Conservation (phyloP, 1,140 invertebrate species). For the Phenacoccus solenopsis region DNA sequence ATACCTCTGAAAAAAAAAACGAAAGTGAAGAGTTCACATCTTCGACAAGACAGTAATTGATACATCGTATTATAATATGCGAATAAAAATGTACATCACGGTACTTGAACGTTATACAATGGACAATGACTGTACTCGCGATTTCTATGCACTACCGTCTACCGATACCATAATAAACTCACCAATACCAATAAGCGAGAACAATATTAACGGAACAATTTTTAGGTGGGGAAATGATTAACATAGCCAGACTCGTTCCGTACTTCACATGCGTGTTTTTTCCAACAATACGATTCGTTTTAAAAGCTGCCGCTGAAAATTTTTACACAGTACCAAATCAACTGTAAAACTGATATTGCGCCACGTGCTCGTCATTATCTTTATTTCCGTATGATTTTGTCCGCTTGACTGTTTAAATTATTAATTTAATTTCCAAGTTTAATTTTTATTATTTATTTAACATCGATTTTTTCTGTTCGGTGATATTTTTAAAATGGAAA, state of each 20-base stretch:
- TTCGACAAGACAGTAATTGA: too few relatives aligned
- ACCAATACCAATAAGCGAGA: neutral
- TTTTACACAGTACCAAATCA: conserved; percentile 5
- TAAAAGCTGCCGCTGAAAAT: conserved; percentile 7
- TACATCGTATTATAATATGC: too few relatives aligned
- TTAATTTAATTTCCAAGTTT: neutral
- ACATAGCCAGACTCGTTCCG: neutral
- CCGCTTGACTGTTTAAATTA: neutral
- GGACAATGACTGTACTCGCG: neutral
- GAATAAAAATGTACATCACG: too few relatives aligned
- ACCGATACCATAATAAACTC: neutral
- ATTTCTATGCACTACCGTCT: too few relatives aligned
- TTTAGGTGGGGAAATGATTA: conserved; percentile 8
- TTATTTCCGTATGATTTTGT: neutral
- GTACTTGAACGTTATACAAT: too few relatives aligned
- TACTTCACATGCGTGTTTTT: conserved; percentile 13
- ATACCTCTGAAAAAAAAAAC: too few relatives aligned
- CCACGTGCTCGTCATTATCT: neutral
- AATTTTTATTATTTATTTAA: neutral
- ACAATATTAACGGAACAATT: conserved; percentile 4
- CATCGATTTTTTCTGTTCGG: neutral
- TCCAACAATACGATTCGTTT: conserved; percentile 5
- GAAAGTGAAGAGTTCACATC: too few relatives aligned
- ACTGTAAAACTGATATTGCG: conserved; percentile 4
- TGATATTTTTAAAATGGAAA: conserved; percentile 8